These are phyloP conservation scores for pig (Sus scrofa) DNA, from an alignment of 2,113 vertebrate species.

Conservation along the genomic window T2T-Sscrofa CM000814.6:110389501-110390000, in stretches of 20 bases:
- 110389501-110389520: conserved; percentile 15
- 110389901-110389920: too few relatives aligned
- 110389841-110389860: too few relatives aligned
- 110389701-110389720: not conserved
- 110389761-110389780: too few relatives aligned
- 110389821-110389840: too few relatives aligned
- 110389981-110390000: not conserved
- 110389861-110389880: too few relatives aligned
- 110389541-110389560: not conserved
- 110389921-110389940: not conserved
- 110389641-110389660: not conserved
- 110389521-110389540: not conserved
- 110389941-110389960: not conserved
- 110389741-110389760: too few relatives aligned
- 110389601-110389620: not conserved
- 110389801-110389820: too few relatives aligned
- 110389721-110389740: not conserved
- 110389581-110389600: not conserved
- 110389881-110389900: too few relatives aligned
- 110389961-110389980: not conserved
- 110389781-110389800: too few relatives aligned
- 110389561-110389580: not conserved
- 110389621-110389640: conserved; percentile 4
- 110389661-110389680: not conserved
- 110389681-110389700: conserved; percentile 32